Evolutionary conservation across 1,140 invertebrate species (phyloP).

Genomic region (Vanessa atalanta): DNA sequence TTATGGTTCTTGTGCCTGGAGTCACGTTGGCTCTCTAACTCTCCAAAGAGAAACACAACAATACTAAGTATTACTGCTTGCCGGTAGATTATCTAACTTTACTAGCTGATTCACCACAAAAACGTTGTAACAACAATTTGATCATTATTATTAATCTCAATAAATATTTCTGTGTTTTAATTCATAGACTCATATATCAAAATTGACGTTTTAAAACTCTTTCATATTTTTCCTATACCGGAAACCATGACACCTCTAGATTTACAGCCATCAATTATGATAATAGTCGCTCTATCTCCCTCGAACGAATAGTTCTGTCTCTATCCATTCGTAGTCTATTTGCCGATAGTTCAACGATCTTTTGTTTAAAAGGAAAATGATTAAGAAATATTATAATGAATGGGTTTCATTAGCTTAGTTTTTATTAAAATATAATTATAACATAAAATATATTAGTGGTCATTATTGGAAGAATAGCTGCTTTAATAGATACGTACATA

Average conservation of each 20-base stretch:
- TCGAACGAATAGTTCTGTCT: conserved; percentile 5
- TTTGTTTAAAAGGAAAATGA: conserved; percentile 15
- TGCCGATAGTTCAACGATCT: conserved; percentile 22
- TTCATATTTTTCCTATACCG: conserved; percentile 30
- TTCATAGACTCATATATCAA: conserved; percentile 30
- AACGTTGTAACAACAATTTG: too few relatives aligned
- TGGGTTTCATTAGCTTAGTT: neutral
- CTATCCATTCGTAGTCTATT: conserved; percentile 12
- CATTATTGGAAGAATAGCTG: neutral
- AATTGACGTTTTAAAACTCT: conserved; percentile 36
- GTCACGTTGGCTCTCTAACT: too few relatives aligned
- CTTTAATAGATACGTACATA: too few relatives aligned
- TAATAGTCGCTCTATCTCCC: conserved; percentile 30
- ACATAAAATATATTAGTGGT: neutral
- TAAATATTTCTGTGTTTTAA: conserved; percentile 19
- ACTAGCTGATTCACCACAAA: too few relatives aligned
- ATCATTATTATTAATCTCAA: neutral
- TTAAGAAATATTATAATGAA: conserved; percentile 8
- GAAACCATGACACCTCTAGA: conserved; percentile 38
- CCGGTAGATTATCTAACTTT: too few relatives aligned
- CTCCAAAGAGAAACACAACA: too few relatives aligned
- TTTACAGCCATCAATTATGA: conserved; percentile 37
- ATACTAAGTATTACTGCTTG: too few relatives aligned
- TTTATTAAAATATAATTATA: too few relatives aligned
- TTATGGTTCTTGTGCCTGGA: too few relatives aligned